These are phyloP conservation scores for Falco naumanni DNA, from an alignment of 2,797 vertebrate genomes.

Conservation along the genomic window DNA sequence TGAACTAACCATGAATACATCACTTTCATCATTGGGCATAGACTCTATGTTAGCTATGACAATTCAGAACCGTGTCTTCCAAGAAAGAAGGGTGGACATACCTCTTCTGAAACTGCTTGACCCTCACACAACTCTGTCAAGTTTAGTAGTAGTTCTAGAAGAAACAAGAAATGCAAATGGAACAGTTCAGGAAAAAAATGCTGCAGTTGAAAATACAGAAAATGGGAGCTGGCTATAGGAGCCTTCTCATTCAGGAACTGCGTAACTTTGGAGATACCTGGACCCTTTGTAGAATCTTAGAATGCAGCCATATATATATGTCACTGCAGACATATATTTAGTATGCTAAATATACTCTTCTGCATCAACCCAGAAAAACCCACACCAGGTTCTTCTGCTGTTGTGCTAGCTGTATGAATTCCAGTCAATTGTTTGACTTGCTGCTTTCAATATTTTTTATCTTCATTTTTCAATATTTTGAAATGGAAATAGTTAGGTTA, in stretches of 20 bases:
- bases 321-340: background rate
- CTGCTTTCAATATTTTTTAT: background rate
- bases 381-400: background rate
- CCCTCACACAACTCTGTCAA: slow-evolving; percentile 79
- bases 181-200: background rate
- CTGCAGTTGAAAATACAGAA: background rate
- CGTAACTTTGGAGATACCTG: background rate
- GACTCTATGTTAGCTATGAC: slow-evolving; percentile 92
- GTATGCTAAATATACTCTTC: background rate
- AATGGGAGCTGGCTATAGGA: background rate
- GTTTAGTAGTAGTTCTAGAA: slow-evolving; percentile 72
- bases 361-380: background rate
- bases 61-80: slow-evolving; percentile 83
- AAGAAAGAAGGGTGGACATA: slow-evolving; percentile 79
- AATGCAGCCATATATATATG: background rate
- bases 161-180: background rate
- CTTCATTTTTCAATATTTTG: background rate
- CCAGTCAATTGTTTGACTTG: background rate
- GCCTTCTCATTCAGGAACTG: background rate
- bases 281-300: background rate
- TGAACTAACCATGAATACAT: slow-evolving; percentile 76
- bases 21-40: slow-evolving; percentile 79
- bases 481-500: background rate
- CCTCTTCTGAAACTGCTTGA: slow-evolving; percentile 85
- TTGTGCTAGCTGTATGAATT: background rate